A percentile compares a stretch with the other conserved stretches of the same genome.
phyloP scores from a whole-genome alignment of 2,888 invertebrate genomes.

The Adela reaumurella region DNA sequence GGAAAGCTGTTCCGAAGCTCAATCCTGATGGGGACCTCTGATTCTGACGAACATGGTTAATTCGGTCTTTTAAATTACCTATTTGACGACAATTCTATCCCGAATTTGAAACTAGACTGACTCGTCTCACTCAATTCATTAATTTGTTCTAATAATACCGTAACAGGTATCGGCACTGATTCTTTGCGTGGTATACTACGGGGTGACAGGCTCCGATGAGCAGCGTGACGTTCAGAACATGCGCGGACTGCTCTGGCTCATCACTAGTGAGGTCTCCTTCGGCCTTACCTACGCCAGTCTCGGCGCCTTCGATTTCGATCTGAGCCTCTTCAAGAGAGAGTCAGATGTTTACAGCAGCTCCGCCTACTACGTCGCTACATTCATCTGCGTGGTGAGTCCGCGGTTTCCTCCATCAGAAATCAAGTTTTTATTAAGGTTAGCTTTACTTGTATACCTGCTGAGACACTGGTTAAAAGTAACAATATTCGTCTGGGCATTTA shows the following conservation, averaged over 20 bases:
- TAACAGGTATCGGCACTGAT: conserved; percentile 33
- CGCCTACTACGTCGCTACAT: conserved; percentile 30
- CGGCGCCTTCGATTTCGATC: conserved; percentile 35
- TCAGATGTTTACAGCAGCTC: conserved; percentile 37
- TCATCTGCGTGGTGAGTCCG: conserved; percentile 17
- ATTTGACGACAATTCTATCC: too few relatives aligned
- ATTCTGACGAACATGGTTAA: too few relatives aligned
- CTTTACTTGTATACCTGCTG: neutral
- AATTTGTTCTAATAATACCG: too few relatives aligned
- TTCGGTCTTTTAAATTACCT: too few relatives aligned
- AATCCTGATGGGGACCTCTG: too few relatives aligned
- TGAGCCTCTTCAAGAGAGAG: conserved; percentile 41
- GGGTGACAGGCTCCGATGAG: conserved; percentile 38
- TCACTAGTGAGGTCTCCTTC: conserved; percentile 47
- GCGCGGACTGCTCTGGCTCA: conserved; percentile 45
- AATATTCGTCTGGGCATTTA: too few relatives aligned
- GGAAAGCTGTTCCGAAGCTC: too few relatives aligned
- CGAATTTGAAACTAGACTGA: too few relatives aligned
- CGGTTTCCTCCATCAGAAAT: too few relatives aligned
- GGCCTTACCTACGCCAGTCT: conserved; percentile 41
- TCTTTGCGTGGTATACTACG: conserved; percentile 35
- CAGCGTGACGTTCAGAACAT: conserved; percentile 46
- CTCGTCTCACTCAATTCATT: too few relatives aligned
- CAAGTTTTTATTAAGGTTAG: too few relatives aligned
- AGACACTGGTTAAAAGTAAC: neutral